Percentiles rank a stretch among this genome's conserved stretches.
Evolutionary conservation across 2,888 invertebrate species (phyloP).

Genomic region (Julus scandinavius): DNA sequence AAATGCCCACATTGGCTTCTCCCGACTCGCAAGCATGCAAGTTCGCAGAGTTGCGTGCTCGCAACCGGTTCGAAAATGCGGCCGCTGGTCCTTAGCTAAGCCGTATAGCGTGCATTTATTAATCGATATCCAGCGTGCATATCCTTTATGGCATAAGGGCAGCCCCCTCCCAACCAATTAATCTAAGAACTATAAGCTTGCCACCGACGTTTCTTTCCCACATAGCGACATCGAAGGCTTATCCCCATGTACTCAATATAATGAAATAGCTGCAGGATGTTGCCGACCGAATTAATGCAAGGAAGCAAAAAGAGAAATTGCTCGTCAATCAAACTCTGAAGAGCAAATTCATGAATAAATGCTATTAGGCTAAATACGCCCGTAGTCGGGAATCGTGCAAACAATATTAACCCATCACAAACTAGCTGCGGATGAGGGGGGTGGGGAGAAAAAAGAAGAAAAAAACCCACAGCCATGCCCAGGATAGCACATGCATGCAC

Average conservation of each 20-base stretch:
- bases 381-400: conserved; percentile 25
- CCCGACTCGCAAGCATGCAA: neutral
- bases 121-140: conserved; percentile 28
- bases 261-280: conserved; percentile 42
- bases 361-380: conserved; percentile 42
- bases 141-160: neutral
- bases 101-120: neutral
- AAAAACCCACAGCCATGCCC: neutral
- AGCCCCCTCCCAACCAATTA: conserved; percentile 36
- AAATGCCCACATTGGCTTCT: neutral
- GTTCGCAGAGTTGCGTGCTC: neutral
- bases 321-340: conserved; percentile 42
- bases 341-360: conserved; percentile 42
- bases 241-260: neutral
- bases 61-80: neutral
- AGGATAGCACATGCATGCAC: neutral
- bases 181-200: conserved; percentile 29
- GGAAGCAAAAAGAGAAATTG: conserved; percentile 42
- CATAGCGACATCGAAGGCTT: neutral
- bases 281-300: conserved; percentile 33
- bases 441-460: neutral
- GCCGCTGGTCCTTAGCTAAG: neutral
- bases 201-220: conserved; percentile 35
- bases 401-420: conserved; percentile 35
- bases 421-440: neutral